Percentiles rank a stretch among this genome's conserved stretches.
Evolutionary conservation across 2,888 invertebrate genomes (phyloP).

Genomic region (Cerceris ruficornis): DNA sequence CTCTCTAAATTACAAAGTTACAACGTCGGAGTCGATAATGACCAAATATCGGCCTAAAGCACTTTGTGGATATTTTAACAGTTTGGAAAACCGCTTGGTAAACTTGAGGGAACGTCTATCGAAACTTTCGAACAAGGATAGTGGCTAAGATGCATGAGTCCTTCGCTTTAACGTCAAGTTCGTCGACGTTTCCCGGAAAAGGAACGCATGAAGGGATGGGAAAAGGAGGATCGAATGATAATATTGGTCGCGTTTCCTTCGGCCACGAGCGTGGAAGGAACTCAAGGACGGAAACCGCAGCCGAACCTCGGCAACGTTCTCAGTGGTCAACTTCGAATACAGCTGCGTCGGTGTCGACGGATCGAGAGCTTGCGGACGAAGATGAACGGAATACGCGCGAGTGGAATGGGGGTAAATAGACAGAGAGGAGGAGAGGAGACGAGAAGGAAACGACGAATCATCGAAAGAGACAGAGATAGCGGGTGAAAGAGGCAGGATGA

Average conservation of each 20-base stretch:
- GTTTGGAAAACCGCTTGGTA: background rate
- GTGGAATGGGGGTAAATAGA: conserved; percentile 51
- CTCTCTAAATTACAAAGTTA: background rate
- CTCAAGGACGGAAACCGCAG: conserved; percentile 56
- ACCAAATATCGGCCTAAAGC: conserved; percentile 4
- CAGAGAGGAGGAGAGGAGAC: conserved; percentile 17
- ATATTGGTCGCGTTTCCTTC: conserved; percentile 46
- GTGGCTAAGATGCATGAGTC: conserved; percentile 11
- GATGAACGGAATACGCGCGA: conserved; percentile 53
- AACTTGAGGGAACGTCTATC: background rate
- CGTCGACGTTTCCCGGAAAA: background rate
- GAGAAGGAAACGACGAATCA: conserved; percentile 11
- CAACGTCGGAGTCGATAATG: background rate
- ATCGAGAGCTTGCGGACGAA: conserved; percentile 40
- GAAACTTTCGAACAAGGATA: background rate
- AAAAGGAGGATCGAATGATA: conserved; percentile 29
- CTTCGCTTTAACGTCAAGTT: conserved; percentile 12
- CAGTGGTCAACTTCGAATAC: conserved; percentile 48
- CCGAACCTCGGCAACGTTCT: conserved; percentile 49
- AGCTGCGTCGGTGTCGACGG: conserved; percentile 37
- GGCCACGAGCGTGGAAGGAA: conserved; percentile 52
- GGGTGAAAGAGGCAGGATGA: conserved; percentile 2
- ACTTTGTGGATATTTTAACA: conserved; percentile 2
- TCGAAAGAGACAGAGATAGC: conserved; percentile 26
- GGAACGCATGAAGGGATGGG: background rate